Conservation (phyloP, 2,888 invertebrate genomes). For the Hypercompe scribonia region DNA sequence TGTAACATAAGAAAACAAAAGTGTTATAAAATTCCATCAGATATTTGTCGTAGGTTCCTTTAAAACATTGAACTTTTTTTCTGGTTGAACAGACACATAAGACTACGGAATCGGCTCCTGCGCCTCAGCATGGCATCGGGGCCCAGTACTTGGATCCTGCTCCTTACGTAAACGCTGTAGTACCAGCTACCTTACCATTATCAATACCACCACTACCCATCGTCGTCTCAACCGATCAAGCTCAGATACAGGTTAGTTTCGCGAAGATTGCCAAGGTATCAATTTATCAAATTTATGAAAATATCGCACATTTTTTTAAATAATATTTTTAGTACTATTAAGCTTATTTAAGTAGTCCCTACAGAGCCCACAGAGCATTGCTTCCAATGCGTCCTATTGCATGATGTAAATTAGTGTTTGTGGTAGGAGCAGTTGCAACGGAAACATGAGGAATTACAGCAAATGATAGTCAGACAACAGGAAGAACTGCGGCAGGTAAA, state of each 20-base stretch:
- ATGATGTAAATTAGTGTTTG: constrained; percentile 72
- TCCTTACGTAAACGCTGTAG: constrained; percentile 66
- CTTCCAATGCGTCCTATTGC: constrained; percentile 33
- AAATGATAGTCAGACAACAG: constrained; percentile 94
- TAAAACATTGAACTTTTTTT: neutral
- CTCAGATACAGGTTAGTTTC: constrained; percentile 71
- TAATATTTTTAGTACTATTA: constrained; percentile 1
- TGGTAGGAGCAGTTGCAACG: constrained; percentile 91
- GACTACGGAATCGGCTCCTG: constrained; percentile 54
- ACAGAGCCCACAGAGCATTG: constrained; percentile 12
- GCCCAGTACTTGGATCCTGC: constrained; percentile 75
- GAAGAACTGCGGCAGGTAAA: constrained; percentile 94
- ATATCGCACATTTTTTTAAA: neutral
- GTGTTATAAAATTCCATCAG: neutral
- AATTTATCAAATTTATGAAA: neutral
- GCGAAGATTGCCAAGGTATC: constrained; percentile 3
- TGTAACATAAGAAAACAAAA: no score
- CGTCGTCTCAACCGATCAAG: constrained; percentile 69
- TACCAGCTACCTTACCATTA: constrained; percentile 62
- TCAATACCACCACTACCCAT: constrained; percentile 66
- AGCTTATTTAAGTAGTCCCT: constrained; percentile 30
- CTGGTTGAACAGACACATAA: constrained; percentile 53
- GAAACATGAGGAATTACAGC: constrained; percentile 94
- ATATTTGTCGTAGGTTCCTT: neutral
- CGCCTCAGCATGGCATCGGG: constrained; percentile 75